Conservation (phyloP, 2,888 invertebrate genomes). For the Esperia sulphurella region DNA sequence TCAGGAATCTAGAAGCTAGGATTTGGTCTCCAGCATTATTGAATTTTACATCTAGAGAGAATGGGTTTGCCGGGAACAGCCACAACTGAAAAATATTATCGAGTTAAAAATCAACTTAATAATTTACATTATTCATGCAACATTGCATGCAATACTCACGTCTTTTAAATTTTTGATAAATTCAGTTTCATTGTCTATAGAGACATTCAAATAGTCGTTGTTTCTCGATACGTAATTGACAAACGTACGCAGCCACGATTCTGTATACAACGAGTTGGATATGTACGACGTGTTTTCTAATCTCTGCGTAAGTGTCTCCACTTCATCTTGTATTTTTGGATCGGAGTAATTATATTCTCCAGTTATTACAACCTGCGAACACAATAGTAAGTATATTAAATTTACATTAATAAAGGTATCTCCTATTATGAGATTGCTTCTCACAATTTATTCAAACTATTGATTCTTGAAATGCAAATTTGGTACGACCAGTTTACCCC, state of each 20-base stretch:
- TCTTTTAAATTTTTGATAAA: constrained; percentile 89
- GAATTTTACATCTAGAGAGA: constrained; percentile 91
- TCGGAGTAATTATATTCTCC: constrained; percentile 92
- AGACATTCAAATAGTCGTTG: constrained; percentile 86
- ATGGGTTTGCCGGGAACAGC: constrained; percentile 88
- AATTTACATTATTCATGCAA: too few species aligned
- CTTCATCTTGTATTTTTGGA: constrained; percentile 84
- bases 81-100: constrained; percentile 79
- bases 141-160: constrained; percentile 47
- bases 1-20: constrained; percentile 89
- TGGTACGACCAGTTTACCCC: too few species aligned
- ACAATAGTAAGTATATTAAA: too few species aligned
- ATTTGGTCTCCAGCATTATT: constrained; percentile 87
- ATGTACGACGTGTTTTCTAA: constrained; percentile 90
- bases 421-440: too few species aligned
- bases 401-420: too few species aligned
- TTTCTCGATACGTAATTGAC: constrained; percentile 87
- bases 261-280: constrained; percentile 88
- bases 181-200: constrained; percentile 84
- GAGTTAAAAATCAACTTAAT: constrained; percentile 61
- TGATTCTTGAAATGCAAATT: too few species aligned
- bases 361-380: constrained; percentile 85
- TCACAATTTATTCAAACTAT: too few species aligned
- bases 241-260: constrained; percentile 93
- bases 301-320: constrained; percentile 87